These are phyloP conservation scores for Drosophila sturtevanti DNA, from an alignment of 1,140 invertebrate species.

Conservation along the genomic window DNA sequence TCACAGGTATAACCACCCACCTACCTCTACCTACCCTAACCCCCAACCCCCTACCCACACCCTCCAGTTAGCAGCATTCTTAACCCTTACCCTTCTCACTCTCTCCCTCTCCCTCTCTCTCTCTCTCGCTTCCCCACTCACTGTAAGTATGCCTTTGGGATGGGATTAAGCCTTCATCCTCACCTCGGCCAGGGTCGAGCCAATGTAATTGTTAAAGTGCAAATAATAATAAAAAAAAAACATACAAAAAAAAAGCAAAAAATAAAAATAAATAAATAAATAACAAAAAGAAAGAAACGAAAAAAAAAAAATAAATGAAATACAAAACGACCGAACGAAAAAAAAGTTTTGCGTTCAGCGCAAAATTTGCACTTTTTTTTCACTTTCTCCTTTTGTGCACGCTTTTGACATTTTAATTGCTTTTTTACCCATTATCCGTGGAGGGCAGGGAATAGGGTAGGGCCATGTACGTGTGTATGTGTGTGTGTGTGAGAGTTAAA, in stretches of 20 bases:
- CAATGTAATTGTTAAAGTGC: slow-evolving; percentile 70
- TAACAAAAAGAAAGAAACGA: slow-evolving; percentile 18
- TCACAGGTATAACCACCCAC: too few relatives aligned
- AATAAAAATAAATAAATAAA: slow-evolving; percentile 41
- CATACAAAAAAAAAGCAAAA: slow-evolving; percentile 14
- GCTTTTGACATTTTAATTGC: slow-evolving; percentile 81
- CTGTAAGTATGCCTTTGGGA: not conserved
- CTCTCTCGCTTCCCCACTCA: too few relatives aligned
- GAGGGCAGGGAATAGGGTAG: slow-evolving; percentile 3
- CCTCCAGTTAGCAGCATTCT: not conserved
- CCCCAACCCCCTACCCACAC: too few relatives aligned
- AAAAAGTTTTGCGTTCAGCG: slow-evolving; percentile 36
- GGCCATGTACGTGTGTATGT: not conserved
- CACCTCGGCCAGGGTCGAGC: not conserved
- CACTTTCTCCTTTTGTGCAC: slow-evolving; percentile 80
- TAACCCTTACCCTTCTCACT: not conserved
- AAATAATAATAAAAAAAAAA: slow-evolving; percentile 49
- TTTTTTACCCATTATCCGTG: slow-evolving; percentile 69
- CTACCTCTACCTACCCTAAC: too few relatives aligned
- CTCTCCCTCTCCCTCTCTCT: too few relatives aligned
- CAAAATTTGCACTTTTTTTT: slow-evolving; percentile 74
- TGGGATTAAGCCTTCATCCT: not conserved
- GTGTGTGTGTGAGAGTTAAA: not conserved
- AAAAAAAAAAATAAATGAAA: not conserved
- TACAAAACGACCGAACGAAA: not conserved